Evolutionary conservation across 2,113 vertebrate genomes (phyloP), one percentile per base, ranked within the genome.

Genomic region (Hiodon alosoides): DNA sequence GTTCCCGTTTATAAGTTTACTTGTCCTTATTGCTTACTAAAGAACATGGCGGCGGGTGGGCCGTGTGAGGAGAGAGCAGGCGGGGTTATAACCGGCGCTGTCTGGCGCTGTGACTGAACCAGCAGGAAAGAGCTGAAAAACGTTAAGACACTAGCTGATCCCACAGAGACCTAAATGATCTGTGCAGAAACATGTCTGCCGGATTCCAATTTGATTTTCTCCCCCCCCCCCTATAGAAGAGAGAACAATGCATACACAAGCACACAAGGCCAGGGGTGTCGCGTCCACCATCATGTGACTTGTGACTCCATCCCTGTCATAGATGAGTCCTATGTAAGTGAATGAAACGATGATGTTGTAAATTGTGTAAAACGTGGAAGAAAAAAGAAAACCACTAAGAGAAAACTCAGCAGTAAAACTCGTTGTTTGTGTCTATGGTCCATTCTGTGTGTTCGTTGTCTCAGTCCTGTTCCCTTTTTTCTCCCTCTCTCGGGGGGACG

Each of bases 301-400:
- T 53, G 47, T 57, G 58, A 51, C 31, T 16, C 66, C 66, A 57
- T 17, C 52, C 2, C 14, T 55, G 1, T 67, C 11, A 57, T 69
- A 69, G 67, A 57, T 62, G 66, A 76, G n/a, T 61, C 59, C 66
- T n/a, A 55, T 66, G 53, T 73, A 59, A 59, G 69, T 69, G n/a
- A 77, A 77, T 52, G 54, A 72, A 70, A 16, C 46, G 10, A 76
- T 58, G 64, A 73, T 69, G 71, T 74, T 78, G 76, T 78, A 73
- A 77, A 64, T 57, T 73, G 66, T 73, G 71, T 69, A 72, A 50
- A 52, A 51, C 50, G 61, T n/a, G 58, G 47, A 7, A 73, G 11
- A 8, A 66, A 64, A 66, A 55, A 74, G 51, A 73, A 61, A 50
- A 72, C 10, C 16, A 50, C 31, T 14, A 65, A 54, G 52, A 74